phyloP scores from a whole-genome alignment of 2,888 invertebrate species.

The Caenorhabditis sp. region DNA sequence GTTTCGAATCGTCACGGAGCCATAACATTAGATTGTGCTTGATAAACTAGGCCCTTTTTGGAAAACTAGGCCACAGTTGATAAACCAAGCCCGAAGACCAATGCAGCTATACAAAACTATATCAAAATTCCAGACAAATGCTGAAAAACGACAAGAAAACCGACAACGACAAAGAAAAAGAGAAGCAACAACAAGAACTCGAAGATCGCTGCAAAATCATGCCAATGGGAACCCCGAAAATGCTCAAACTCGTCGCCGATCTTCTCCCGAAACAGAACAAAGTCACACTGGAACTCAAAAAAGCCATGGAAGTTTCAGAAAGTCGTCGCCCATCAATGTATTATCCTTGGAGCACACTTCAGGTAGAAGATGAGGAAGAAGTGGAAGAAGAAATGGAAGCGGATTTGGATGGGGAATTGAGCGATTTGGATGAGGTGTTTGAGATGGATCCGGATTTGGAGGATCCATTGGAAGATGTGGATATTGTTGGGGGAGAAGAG shows the following conservation, averaged over 20 bases:
- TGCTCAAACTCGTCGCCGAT: conserved; percentile 60
- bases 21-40: too few species aligned
- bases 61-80: too few species aligned
- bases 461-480: conserved; percentile 16
- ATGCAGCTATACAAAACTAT: too few species aligned
- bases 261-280: conserved; percentile 56
- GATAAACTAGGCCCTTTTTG: too few species aligned
- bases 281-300: conserved; percentile 53
- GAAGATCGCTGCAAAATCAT: conserved; percentile 41
- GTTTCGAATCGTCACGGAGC: too few species aligned
- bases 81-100: too few species aligned
- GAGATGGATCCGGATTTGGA: not conserved
- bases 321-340: conserved; percentile 34
- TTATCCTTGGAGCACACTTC: conserved; percentile 36
- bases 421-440: not conserved
- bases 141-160: conserved; percentile 50
- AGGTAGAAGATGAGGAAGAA: conserved; percentile 28
- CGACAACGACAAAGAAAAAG: conserved; percentile 32
- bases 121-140: conserved; percentile 25
- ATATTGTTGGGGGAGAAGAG: conserved; percentile 8
- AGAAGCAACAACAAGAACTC: conserved; percentile 25
- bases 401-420: conserved; percentile 10
- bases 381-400: conserved; percentile 22
- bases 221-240: conserved; percentile 58
- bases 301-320: conserved; percentile 44